These are phyloP conservation scores for Coccyzus lansbergi DNA, from an alignment of 2,797 vertebrate genomes.

Conservation along the genomic window DNA sequence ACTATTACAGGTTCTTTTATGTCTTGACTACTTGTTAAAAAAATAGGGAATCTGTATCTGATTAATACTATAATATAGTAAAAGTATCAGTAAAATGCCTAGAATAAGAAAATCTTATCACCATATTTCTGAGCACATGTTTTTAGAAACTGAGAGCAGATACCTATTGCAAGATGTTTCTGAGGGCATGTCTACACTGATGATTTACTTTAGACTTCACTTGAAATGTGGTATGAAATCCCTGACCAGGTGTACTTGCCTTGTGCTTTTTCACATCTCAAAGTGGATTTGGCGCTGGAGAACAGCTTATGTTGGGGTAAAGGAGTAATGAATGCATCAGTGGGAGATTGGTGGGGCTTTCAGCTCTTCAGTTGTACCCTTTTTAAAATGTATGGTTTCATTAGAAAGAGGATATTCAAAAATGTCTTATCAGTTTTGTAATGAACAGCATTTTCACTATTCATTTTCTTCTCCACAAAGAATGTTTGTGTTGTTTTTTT, in stretches of 20 bases:
- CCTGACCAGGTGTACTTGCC: background rate
- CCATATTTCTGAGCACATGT: background rate
- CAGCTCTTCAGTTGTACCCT: background rate
- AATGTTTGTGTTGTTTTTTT: background rate
- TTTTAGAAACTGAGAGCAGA: background rate
- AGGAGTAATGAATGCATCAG: background rate
- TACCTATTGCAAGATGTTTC: background rate
- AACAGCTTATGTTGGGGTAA: background rate
- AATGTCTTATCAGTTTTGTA: background rate
- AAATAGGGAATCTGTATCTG: background rate
- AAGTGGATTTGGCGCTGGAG: background rate
- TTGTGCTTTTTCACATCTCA: background rate
- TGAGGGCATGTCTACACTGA: background rate
- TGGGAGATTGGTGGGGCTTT: background rate
- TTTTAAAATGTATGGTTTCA: background rate
- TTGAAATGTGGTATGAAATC: background rate
- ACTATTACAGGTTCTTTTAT: background rate
- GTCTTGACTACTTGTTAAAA: background rate
- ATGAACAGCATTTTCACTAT: background rate
- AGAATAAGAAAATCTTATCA: background rate
- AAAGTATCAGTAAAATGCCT: background rate
- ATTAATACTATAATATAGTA: background rate
- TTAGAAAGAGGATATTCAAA: background rate
- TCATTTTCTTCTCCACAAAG: fast-evolving
- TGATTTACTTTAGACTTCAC: background rate